Conservation (phyloP, 2,888 invertebrate genomes). For the Heliconius ethilla region DNA sequence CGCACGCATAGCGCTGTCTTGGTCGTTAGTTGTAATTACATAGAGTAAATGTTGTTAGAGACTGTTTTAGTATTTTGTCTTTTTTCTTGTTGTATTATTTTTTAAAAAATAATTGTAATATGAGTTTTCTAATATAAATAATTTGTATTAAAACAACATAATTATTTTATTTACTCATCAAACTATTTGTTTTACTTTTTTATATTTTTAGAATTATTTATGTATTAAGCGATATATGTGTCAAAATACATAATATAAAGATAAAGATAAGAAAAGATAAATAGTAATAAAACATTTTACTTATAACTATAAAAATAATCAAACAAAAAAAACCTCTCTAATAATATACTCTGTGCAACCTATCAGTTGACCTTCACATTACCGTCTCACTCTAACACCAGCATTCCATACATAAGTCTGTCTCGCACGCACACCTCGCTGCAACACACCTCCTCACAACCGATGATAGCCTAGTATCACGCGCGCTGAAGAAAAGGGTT, state of each 20-base stretch:
- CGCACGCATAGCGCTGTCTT: constrained; percentile 52
- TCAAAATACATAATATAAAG: not conserved
- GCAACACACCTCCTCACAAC: constrained; percentile 62
- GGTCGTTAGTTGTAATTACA: constrained; percentile 41
- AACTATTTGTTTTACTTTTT: no score
- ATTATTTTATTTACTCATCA: no score
- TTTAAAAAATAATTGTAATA: not conserved
- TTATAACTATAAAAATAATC: not conserved
- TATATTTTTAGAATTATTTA: no score
- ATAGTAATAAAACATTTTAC: not conserved
- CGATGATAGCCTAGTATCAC: constrained; percentile 78
- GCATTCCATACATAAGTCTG: constrained; percentile 69
- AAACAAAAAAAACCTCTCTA: constrained; percentile 47
- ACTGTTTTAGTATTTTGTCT: not conserved
- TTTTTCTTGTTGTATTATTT: no score
- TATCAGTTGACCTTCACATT: constrained; percentile 79
- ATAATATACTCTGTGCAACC: constrained; percentile 60
- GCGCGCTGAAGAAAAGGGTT: constrained; percentile 83
- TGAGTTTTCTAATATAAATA: not conserved
- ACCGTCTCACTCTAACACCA: constrained; percentile 61
- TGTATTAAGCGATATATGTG: not conserved
- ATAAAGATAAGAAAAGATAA: no score
- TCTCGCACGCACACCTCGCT: constrained; percentile 67
- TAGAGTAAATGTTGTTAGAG: constrained; percentile 50
- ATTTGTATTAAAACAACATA: not conserved